Evolutionary conservation across 2,113 vertebrate genomes (phyloP), one percentile per base, ranked within the genome.

Genomic region (Theristicus caerulescens): DNA sequence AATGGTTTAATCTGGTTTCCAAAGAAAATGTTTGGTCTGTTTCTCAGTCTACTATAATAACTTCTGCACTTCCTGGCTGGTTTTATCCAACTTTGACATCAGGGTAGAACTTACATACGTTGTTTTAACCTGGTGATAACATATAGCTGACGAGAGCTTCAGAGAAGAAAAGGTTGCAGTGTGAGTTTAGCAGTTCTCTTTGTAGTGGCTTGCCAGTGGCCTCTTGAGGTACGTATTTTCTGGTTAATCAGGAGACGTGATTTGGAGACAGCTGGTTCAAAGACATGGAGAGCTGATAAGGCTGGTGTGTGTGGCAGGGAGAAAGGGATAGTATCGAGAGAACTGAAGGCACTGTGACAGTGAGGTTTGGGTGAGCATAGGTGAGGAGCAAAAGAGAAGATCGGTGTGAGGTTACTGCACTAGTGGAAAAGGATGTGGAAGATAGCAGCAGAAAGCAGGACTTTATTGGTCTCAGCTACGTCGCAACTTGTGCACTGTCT

Each of bases 401-500:
- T 11, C 7, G 7, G 2, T 90, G 18, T 67, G 65, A 69, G 7
- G 22, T 47, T 73, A 14, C 34, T 76, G 58, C 19, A 10, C 8
- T 46, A 69, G n/a, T 13, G 44, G 24, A 55, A 64, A 21, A 46
- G 36, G 12, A 44, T 34, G 58, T 87, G 64, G 27, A 79, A 67
- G 36, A 29, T 6, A 16, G 11, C 27, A 55, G 14, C 47, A 44
- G 46, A 76, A 82, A 88, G 46, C 16, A 61, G 34, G 52, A 88
- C 29, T 67, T 71, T 22, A 14, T 15, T 86, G 20, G 7, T 65
- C 44, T 88, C 32, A 64, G 18, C 67, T 76, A 9, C 4, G 5
- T 83, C 0, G 0, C 44, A 51, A 12, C 22, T 16, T 38, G 7
- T 47, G 22, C 5, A 6, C 38, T 69, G 15, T 14, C 29, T 78